phyloP scores from a whole-genome alignment of 1,140 invertebrate species.

The Maconellicoccus hirsutus region DNA sequence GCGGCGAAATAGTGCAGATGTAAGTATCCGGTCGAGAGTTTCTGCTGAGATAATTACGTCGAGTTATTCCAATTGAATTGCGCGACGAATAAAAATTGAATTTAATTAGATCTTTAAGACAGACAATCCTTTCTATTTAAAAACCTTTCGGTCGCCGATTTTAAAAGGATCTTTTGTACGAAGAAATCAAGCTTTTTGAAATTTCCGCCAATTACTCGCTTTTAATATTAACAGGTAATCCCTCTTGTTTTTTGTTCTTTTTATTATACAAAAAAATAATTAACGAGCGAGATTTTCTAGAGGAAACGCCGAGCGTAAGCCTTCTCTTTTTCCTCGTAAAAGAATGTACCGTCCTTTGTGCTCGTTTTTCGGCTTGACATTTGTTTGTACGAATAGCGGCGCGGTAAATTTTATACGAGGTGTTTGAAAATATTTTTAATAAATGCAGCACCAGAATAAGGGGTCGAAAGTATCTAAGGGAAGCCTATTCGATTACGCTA shows the following conservation, averaged over 20 bases:
- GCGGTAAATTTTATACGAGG: neutral
- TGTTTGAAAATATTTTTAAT: neutral
- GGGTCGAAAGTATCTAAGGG: too few species aligned
- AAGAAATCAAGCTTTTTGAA: neutral
- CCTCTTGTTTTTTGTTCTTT: neutral
- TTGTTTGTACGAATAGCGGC: neutral
- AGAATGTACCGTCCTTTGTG: neutral
- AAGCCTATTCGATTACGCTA: too few species aligned
- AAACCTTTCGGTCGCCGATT: neutral
- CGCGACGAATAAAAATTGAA: neutral
- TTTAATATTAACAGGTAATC: neutral
- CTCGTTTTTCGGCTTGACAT: neutral
- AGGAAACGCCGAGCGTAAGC: neutral
- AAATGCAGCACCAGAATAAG: neutral
- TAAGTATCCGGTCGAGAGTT: too few species aligned
- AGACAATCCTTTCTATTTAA: neutral
- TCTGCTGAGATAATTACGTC: neutral
- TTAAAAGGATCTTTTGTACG: neutral
- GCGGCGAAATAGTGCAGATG: too few species aligned
- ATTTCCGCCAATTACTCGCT: neutral
- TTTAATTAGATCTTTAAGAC: neutral
- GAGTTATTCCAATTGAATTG: neutral
- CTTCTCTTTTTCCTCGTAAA: neutral
- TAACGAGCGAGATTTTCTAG: neutral
- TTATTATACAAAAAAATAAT: conserved; percentile 1